Base-by-base conservation (phyloP, 2,888 invertebrate species). In the Linnaemya vulpina region DNA sequence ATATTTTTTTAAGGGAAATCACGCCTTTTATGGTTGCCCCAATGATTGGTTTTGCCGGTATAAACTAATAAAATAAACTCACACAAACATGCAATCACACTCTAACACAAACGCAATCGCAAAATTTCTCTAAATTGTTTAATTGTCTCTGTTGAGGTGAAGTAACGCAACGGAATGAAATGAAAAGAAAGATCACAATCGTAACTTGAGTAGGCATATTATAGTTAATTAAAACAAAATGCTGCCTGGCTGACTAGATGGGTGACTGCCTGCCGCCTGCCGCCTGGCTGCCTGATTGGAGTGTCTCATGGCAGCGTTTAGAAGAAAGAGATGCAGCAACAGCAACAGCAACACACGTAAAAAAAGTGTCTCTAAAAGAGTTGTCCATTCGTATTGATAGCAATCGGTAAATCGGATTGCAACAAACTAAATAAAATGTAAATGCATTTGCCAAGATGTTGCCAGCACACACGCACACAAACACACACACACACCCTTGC, bases 191-290 rank as follows among this genome's bases (percentile, higher is more conserved):
- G 87, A 87, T 87, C 86, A 86, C 86, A 86, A 87, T 88, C 88
- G 87, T 82, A 87, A 87, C 86, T 86, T 87, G 88, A 87, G 88
- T 87, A 87, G 88, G 87, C 86, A 86, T 87, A 87, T 86, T 87
- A 86, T 86, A 82, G 35, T 87, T 87, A 88, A 88, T 88, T 88
- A 88, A 88, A 87, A 87, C 71, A 75, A 85, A 82, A 85, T 78
- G 74, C 85, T 85, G 85, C 82, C 86, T 74, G 73, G 53, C 73
- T 68, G 73, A n/a, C 58, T 79, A 63, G 43, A 63, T 79, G 70
- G 71, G 15, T 78, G 78, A 63, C 62, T 78, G 70, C 63, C 35
- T 71, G 55, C 79, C 63, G 70, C 63, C 35, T 71, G 55, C 79
- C 63, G 73, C 63, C 67, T 67, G 60, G 51, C 38, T 62, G 73